These are phyloP conservation scores for Drosophila formosana DNA, from an alignment of 2,888 invertebrate species.

Conservation along the genomic window DNA sequence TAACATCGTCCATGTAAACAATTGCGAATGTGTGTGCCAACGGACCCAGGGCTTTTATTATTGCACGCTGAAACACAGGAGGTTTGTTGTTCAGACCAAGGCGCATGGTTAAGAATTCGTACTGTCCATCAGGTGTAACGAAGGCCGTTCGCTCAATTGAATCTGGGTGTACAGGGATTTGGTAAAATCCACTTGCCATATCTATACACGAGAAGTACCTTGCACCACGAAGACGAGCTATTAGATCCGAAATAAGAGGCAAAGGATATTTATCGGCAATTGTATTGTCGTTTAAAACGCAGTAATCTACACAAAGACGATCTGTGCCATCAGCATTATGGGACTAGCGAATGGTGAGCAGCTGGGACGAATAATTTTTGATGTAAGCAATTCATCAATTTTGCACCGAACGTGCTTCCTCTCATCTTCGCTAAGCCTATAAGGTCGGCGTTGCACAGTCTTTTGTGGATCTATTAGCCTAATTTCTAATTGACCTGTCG, in stretches of 20 bases:
- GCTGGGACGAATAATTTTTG: conserved; percentile 7
- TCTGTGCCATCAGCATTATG: conserved; percentile 12
- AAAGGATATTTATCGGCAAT: conserved; percentile 11
- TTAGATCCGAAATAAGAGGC: conserved; percentile 10
- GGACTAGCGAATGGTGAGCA: conserved; percentile 13
- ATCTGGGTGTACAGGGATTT: conserved; percentile 9
- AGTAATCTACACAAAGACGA: conserved; percentile 3
- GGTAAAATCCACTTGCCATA: conserved; percentile 15
- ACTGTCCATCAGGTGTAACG: conserved; percentile 7
- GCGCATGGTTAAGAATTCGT: conserved; percentile 10
- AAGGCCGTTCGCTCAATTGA: conserved; percentile 6
- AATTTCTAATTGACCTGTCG: conserved; percentile 21
- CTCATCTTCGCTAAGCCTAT: conserved; percentile 7
- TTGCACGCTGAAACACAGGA: conserved; percentile 3
- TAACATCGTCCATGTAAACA: conserved; percentile 5
- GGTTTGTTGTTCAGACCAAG: conserved; percentile 8
- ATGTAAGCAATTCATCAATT: conserved; percentile 8
- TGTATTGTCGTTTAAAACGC: conserved; percentile 9
- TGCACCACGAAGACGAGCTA: conserved; percentile 12
- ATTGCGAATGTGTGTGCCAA: conserved; percentile 6
- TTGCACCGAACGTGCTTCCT: conserved; percentile 7
- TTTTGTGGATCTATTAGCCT: conserved; percentile 29
- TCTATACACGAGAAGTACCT: conserved; percentile 9
- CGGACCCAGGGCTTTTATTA: conserved; percentile 3
- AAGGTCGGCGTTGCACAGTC: conserved; percentile 20